Percentiles rank a stretch among this genome's conserved stretches.
Conservation (phyloP, 2,113 vertebrate species). For the Podarcis raffonei region DNA sequence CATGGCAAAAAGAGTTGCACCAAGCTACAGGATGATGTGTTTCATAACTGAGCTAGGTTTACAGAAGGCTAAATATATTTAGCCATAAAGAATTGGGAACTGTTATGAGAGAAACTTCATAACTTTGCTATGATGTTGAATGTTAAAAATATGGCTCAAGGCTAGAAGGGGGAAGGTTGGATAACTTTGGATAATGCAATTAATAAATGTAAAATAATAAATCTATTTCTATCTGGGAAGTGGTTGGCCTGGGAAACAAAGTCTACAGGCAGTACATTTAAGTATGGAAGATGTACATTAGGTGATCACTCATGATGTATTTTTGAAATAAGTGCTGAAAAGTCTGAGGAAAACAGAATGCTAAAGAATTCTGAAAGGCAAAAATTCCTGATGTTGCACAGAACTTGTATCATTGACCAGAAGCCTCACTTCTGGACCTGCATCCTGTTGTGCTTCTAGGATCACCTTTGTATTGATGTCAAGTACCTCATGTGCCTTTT, state of each 20-base stretch:
- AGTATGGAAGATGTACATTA: not conserved
- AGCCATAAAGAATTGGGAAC: not conserved
- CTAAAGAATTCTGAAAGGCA: not conserved
- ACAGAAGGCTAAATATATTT: conserved; percentile 32
- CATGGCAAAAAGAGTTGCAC: conserved; percentile 35
- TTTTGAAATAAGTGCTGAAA: not conserved
- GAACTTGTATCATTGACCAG: not conserved
- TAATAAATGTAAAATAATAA: not conserved
- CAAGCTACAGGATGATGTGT: conserved; percentile 24
- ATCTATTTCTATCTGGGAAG: not conserved
- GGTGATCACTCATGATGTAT: fast-evolving
- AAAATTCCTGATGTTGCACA: not conserved
- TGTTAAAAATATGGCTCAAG: not conserved
- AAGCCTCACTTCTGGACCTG: not conserved
- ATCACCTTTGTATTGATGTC: not conserved
- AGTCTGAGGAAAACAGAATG: not conserved
- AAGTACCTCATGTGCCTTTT: not conserved
- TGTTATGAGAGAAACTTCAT: conserved; percentile 28
- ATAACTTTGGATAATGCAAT: not conserved
- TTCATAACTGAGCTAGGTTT: conserved; percentile 18
- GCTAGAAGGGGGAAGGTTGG: not conserved
- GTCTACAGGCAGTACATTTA: fast-evolving
- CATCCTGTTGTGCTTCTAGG: not conserved
- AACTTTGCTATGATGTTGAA: not conserved
- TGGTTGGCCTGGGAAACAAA: not conserved